Conservation (phyloP, 2,113 vertebrate genomes). For the Myodes glareolus region DNA sequence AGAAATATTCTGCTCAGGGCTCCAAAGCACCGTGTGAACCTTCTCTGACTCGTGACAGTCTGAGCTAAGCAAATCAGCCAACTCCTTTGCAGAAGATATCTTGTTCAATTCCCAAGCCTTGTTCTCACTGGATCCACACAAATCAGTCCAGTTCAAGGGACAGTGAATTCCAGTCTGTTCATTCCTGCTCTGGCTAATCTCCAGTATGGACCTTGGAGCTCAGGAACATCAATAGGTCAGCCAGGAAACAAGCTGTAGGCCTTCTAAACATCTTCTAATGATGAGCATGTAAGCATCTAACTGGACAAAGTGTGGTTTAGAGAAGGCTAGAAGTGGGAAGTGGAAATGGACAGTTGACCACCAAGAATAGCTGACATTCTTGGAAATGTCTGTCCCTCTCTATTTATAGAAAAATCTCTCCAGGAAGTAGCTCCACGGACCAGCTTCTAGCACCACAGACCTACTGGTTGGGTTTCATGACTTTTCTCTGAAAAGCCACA, state of each 20-base stretch:
- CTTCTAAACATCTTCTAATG: slow-evolving; percentile 52
- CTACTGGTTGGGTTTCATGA: slow-evolving; percentile 28
- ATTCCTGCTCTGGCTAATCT: slow-evolving; percentile 13
- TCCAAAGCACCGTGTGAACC: slow-evolving; percentile 74
- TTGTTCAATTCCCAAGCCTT: slow-evolving; percentile 71
- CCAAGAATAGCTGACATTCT: slow-evolving; percentile 55
- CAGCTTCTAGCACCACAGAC: slow-evolving; percentile 49
- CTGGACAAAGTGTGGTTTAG: neutral
- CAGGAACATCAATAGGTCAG: neutral
- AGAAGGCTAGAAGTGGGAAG: neutral
- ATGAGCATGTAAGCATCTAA: slow-evolving; percentile 7
- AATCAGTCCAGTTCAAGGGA: slow-evolving; percentile 42
- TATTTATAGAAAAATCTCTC: slow-evolving; percentile 26
- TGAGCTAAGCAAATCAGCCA: slow-evolving; percentile 20
- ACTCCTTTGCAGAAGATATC: slow-evolving; percentile 54
- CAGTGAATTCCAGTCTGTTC: slow-evolving; percentile 28
- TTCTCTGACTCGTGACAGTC: slow-evolving; percentile 49
- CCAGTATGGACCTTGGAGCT: neutral
- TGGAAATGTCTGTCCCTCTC: slow-evolving; percentile 1
- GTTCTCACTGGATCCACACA: slow-evolving; percentile 33
- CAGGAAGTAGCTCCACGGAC: neutral
- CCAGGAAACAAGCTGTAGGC: neutral
- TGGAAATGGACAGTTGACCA: slow-evolving; percentile 1
- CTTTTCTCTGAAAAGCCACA: slow-evolving; percentile 55
- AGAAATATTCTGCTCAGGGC: slow-evolving; percentile 56